Evolutionary conservation across 2,797 vertebrate species (phyloP), one percentile per base, ranked within the genome.

Genomic region (Enteromius mattozi): DNA sequence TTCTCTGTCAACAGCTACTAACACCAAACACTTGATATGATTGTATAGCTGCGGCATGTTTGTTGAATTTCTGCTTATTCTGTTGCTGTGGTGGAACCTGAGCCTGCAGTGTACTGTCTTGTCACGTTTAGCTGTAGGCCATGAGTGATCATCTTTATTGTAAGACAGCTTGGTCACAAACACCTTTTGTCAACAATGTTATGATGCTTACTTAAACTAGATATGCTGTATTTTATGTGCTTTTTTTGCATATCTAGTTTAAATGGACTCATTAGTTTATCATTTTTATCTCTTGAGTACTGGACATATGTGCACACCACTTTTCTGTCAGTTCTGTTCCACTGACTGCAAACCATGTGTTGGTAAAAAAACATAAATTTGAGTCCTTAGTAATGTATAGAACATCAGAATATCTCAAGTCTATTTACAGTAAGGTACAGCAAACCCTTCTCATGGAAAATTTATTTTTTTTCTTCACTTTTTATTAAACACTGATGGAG

Each of bases 21-120:
- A 19, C 10, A 40, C 42, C 12, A 42, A 30, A 45, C n/a, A 59
- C 24, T 49, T 14, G 19, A 35, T 66, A 8, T 47, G n/a, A 19
- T 30, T 65, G 40, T n/a, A 54, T 13, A 75, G 72, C 3, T 21
- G 5, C 2, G 5, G 17, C 24, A 8, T 27, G 16, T 49, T 19
- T 63, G 56, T 63, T 78, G 37, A 65, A 45, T 78, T 47, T 78
- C 40, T 75, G 8, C 42, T 49, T 59, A 8, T 77, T 45, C 13
- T 68, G 30, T n/a, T 51, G n/a, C n/a, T 54, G 13, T 14, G 8
- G 45, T 80, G 30, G 17, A 79, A 49, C 42, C 12, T 40, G 21
- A 37, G 21, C 13, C 35, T n/a, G 40, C 40, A 30, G 35, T 56
- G 59, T 56, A 8, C 51, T 71, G 51, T 45, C 24, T 63, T 16